Evolutionary conservation across 2,888 invertebrate species (phyloP).

Genomic region (Polydrusus cervinus): DNA sequence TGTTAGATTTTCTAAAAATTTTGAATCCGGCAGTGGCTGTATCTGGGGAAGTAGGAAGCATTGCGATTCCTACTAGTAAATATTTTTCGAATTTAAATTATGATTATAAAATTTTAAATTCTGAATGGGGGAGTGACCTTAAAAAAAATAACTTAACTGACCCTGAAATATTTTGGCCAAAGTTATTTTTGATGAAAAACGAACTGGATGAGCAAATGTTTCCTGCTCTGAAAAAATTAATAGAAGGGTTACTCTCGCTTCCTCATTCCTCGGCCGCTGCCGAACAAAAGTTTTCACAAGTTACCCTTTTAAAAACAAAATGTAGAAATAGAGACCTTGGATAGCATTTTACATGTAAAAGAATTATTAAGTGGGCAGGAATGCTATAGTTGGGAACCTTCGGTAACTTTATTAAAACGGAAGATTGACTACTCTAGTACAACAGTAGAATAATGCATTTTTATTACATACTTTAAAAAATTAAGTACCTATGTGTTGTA

Average conservation of each 20-base stretch:
- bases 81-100: conserved; percentile 4
- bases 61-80: not conserved
- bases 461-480: not conserved
- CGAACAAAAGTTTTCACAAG: conserved; percentile 17
- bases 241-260: not conserved
- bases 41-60: conserved; percentile 15
- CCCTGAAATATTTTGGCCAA: conserved; percentile 21
- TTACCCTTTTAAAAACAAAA: conserved; percentile 19
- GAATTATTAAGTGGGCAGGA: conserved; percentile 3
- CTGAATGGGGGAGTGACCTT: conserved; percentile 4
- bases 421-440: not conserved
- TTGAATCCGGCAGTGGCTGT: conserved; percentile 13
- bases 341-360: conserved; percentile 13
- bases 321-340: conserved; percentile 16
- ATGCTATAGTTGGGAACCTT: conserved; percentile 10
- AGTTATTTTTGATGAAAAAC: conserved; percentile 20
- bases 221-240: not conserved
- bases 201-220: conserved; percentile 5
- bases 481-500: not conserved
- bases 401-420: not conserved
- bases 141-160: conserved; percentile 15
- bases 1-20: conserved; percentile 17
- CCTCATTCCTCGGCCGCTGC: conserved; percentile 10
- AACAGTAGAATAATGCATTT: not conserved
- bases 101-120: conserved; percentile 15